Percentiles rank a stretch among this genome's conserved stretches.
Conservation (phyloP, 1,140 invertebrate genomes). For the Aphaenogaster floridana region DNA sequence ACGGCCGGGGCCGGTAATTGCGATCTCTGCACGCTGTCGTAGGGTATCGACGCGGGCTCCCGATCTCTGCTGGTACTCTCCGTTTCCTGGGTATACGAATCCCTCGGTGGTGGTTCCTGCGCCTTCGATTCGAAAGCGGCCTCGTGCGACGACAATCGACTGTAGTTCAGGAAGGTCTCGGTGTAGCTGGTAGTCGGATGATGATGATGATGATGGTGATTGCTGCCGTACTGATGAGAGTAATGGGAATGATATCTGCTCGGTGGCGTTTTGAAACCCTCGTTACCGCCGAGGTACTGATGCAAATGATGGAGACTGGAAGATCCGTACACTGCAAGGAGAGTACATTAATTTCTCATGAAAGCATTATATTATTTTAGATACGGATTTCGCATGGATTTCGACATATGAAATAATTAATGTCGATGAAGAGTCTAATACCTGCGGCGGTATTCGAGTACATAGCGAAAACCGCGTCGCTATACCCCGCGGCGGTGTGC, state of each 20-base stretch:
- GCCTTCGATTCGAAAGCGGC: constrained; percentile 76
- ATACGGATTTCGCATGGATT: not conserved
- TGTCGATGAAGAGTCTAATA: constrained; percentile 23
- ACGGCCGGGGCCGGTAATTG: constrained; percentile 75
- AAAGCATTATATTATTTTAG: not conserved
- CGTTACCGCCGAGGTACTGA: constrained; percentile 84
- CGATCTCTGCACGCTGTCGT: constrained; percentile 75
- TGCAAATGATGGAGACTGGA: constrained; percentile 84
- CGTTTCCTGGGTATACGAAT: constrained; percentile 66
- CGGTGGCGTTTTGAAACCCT: constrained; percentile 81
- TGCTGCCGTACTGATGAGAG: constrained; percentile 79
- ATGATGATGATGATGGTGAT: constrained; percentile 74
- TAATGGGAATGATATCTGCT: constrained; percentile 82
- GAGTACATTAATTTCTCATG: not conserved
- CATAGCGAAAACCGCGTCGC: constrained; percentile 81
- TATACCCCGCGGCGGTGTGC: constrained; percentile 73
- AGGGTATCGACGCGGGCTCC: constrained; percentile 67
- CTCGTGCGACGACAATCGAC: constrained; percentile 81
- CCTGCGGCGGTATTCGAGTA: constrained; percentile 80
- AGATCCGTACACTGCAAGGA: constrained; percentile 80
- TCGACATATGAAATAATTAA: not conserved
- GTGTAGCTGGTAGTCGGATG: constrained; percentile 79
- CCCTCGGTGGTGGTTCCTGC: constrained; percentile 76
- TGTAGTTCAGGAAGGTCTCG: constrained; percentile 84
- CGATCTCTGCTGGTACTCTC: constrained; percentile 75